Percentiles rank a stretch among this genome's conserved stretches.
These are phyloP conservation scores for Eriosoma lanigerum DNA, from an alignment of 1,140 invertebrate genomes.

Conservation along the genomic window DNA sequence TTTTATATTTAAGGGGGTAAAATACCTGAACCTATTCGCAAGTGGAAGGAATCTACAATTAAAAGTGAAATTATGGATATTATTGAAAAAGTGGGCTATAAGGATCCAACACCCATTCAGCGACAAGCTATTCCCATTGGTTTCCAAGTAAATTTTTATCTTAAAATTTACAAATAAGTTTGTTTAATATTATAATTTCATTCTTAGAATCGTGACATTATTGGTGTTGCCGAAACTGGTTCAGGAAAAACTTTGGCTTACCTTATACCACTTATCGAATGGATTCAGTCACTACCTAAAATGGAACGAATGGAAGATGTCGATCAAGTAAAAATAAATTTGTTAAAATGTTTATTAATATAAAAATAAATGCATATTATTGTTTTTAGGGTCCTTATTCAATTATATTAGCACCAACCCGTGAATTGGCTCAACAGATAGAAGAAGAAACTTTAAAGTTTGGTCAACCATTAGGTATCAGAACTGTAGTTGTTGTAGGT, in stretches of 20 bases:
- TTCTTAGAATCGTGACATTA: conserved; percentile 93
- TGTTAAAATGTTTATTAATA: background rate
- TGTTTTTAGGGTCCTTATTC: conserved; percentile 91
- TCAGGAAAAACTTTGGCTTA: conserved; percentile 99
- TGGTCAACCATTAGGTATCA: conserved; percentile 89
- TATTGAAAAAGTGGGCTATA: conserved; percentile 94
- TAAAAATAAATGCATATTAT: background rate
- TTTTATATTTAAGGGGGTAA: conserved; percentile 67
- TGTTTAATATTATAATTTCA: conserved; percentile 17
- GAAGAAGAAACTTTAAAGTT: conserved; percentile 99
- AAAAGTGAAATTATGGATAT: conserved; percentile 91
- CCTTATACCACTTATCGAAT: conserved; percentile 93
- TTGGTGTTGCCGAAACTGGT: conserved; percentile 98
- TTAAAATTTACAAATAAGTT: background rate
- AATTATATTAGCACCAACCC: conserved; percentile 96
- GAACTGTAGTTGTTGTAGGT: conserved; percentile 97
- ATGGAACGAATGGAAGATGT: conserved; percentile 88
- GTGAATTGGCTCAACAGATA: conserved; percentile 99
- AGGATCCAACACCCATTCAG: conserved; percentile 98
- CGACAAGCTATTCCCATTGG: conserved; percentile 99
- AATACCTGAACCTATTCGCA: conserved; percentile 94
- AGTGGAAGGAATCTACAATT: conserved; percentile 93
- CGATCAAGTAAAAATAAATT: conserved; percentile 65
- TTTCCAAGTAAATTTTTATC: conserved; percentile 62
- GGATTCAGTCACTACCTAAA: conserved; percentile 98